Conservation (phyloP, 1,140 invertebrate genomes). For the Matsumurasca onukii region DNA sequence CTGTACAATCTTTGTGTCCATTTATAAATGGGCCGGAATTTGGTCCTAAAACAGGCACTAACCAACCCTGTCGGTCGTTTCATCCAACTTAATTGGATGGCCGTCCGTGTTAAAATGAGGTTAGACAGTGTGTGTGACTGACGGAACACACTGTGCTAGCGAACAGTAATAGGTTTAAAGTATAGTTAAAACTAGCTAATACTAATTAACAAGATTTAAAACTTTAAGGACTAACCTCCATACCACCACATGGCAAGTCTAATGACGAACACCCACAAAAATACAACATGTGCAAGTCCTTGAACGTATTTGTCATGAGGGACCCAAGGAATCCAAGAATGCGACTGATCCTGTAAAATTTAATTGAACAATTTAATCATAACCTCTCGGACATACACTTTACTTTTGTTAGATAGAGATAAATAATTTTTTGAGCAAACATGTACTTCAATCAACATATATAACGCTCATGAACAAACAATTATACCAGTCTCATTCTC, state of each 20-base stretch:
- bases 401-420: neutral
- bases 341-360: conserved; percentile 48
- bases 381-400: conserved; percentile 7
- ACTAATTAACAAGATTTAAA: too few species aligned
- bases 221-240: conserved; percentile 36
- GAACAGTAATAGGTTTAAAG: too few species aligned
- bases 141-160: too few species aligned
- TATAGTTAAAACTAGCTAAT: too few species aligned
- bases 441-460: conserved; percentile 10
- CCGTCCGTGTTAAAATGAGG: too few species aligned
- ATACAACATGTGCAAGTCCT: conserved; percentile 56
- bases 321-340: conserved; percentile 59
- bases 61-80: too few species aligned
- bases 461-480: neutral
- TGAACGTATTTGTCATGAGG: conserved; percentile 56
- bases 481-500: neutral
- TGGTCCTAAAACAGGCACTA: too few species aligned
- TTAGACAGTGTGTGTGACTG: too few species aligned
- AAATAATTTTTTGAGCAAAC: neutral
- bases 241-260: conserved; percentile 52
- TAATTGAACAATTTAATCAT: too few species aligned
- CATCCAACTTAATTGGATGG: too few species aligned
- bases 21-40: too few species aligned
- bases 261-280: conserved; percentile 52
- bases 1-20: too few species aligned